phyloP scores from a whole-genome alignment of 2,888 invertebrate species.

The Apamea sordens region DNA sequence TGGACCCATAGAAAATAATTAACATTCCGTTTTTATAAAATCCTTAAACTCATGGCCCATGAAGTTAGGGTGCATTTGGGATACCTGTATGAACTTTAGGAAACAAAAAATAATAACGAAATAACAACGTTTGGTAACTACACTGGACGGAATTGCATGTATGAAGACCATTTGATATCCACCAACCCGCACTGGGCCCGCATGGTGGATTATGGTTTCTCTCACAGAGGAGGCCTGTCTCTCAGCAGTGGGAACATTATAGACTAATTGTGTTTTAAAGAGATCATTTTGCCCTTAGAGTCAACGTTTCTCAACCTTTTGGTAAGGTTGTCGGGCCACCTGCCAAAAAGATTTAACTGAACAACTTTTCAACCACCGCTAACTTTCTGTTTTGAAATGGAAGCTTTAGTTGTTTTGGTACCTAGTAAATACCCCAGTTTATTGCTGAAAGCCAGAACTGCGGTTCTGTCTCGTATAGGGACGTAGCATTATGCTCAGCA shows the following conservation, averaged over 20 bases:
- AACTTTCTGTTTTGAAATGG: background rate
- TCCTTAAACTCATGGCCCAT: no score
- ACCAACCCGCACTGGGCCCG: background rate
- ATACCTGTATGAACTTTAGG: background rate
- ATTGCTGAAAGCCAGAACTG: background rate
- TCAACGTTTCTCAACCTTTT: slow-evolving; percentile 6
- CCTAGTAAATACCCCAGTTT: background rate
- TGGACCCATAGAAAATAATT: background rate
- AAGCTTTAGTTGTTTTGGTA: background rate
- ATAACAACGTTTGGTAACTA: slow-evolving; percentile 17
- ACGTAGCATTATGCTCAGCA: no score
- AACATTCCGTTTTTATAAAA: background rate
- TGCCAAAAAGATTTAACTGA: background rate
- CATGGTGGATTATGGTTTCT: background rate
- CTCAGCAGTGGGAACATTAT: background rate
- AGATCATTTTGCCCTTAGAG: background rate
- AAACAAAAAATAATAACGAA: background rate
- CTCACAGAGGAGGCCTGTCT: background rate
- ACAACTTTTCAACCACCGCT: background rate
- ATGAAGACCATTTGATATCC: background rate
- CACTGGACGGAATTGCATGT: slow-evolving; percentile 14
- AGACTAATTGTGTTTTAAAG: background rate
- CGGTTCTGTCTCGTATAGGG: no score
- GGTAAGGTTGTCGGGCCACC: background rate
- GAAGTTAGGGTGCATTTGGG: background rate